Percentiles rank a stretch among this genome's conserved stretches.
phyloP scores from a whole-genome alignment of 2,113 vertebrate species.

The Microtus oregoni region DNA sequence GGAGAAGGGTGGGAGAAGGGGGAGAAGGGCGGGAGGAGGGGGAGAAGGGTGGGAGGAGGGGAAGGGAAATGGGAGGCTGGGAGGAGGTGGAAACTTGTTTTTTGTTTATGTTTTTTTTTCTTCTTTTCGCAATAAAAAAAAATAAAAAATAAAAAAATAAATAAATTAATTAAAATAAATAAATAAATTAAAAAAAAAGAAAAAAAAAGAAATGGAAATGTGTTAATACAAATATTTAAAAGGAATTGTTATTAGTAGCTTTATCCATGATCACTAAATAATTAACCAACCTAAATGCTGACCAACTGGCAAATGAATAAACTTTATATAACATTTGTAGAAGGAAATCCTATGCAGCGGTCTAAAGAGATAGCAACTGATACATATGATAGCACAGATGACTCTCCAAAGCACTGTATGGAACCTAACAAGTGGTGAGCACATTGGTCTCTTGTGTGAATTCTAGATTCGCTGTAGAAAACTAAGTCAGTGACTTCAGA shows the following conservation, averaged over 20 bases:
- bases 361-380: background rate
- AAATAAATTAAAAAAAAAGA: no score
- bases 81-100: no score
- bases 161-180: no score
- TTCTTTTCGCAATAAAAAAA: no score
- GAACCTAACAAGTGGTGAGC: background rate
- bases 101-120: no score
- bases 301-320: background rate
- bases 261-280: background rate
- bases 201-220: background rate
- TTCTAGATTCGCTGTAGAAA: background rate
- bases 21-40: no score
- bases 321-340: background rate
- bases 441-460: background rate
- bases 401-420: background rate
- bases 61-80: no score
- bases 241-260: background rate
- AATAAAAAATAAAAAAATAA: no score
- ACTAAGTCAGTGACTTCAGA: background rate
- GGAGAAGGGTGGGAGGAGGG: no score
- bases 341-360: background rate
- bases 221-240: background rate
- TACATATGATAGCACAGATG: background rate
- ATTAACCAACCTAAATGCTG: background rate
- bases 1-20: no score